Evolutionary conservation across 2,888 invertebrate genomes (phyloP), one percentile per base, ranked within the genome.

Genomic region (Sinotaia quadrata): DNA sequence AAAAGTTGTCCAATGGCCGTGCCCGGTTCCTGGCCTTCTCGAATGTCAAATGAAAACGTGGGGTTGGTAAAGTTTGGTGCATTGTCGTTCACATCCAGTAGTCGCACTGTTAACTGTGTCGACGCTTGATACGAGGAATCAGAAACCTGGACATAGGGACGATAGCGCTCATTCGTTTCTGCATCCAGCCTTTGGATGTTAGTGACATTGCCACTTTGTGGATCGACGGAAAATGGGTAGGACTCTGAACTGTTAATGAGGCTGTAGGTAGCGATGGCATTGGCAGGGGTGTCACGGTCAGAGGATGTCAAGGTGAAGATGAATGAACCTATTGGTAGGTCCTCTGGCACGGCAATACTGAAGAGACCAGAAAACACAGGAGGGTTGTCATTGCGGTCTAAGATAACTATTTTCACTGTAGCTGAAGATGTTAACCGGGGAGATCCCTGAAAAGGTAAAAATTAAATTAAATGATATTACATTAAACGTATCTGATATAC

Each of bases 321-420:
- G 89, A 96, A 96, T 1, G 95, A 94, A 2, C 95, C 96, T 56
- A 96, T 92, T 81, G 95, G 95, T 0, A 95, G 93, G 88, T 97
- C 97, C 90, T 98, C 98, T 0, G 97, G 96, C 0, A 98, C 96
- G 85, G 96, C 96, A 0, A 96, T 95, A 84, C 95, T 95, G 86
- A 96, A 97, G 0, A 96, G 89, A 59, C 96, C 75, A 0, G 83
- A 76, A 74, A 87, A 87, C 4, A 70, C 73, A 0, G 87, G 87
- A 12, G 78, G 71, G 54, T 84, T 83, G 74, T 87, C 87, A 68
- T 87, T 87, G 54, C 77, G 69, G 68, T 87, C 87, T 5, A 73
- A 66, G 34, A 87, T 71, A 15, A 72, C 75, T 56, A 87, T 71
- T 36, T 80, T 70, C 1, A 86, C 81, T 5, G 83, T 81, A 8